A percentile compares a stretch with the other conserved stretches of the same genome.
phyloP scores from a whole-genome alignment of 1,140 invertebrate genomes.

The Papilio aristodemus region DNA sequence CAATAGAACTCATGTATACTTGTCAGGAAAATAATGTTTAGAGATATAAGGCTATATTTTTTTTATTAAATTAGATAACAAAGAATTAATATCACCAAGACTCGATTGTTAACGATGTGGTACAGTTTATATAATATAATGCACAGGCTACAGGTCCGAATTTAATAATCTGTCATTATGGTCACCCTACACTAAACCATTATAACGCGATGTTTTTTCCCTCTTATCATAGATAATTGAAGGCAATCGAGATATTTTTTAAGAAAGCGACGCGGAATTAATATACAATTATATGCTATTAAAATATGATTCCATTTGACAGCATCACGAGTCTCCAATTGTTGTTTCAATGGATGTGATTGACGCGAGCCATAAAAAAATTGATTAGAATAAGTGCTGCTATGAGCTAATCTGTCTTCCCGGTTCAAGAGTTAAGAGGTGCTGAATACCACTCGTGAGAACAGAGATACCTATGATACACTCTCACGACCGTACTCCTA shows the following conservation, averaged over 20 bases:
- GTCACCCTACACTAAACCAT: constrained; percentile 16
- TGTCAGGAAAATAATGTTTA: not conserved
- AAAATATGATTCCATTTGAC: constrained; percentile 28
- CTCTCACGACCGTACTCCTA: not conserved
- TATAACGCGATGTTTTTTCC: constrained; percentile 8
- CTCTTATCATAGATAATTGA: constrained; percentile 25
- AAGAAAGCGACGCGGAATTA: constrained; percentile 25
- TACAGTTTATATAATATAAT: no score
- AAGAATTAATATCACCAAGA: no score
- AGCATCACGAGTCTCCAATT: constrained; percentile 6
- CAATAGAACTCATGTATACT: not conserved
- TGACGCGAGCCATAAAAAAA: constrained; percentile 8
- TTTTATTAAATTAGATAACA: no score
- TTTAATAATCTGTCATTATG: not conserved
- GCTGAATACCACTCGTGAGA: not conserved
- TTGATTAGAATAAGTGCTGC: constrained; percentile 10
- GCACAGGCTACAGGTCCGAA: no score
- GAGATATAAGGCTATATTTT: not conserved
- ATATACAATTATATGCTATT: constrained; percentile 23
- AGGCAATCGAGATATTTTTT: constrained; percentile 28
- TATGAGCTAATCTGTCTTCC: not conserved
- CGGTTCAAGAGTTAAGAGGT: constrained; percentile 16
- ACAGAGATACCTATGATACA: not conserved
- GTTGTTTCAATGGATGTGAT: constrained; percentile 1
- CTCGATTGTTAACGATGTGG: not conserved